Percentiles rank a stretch among this genome's conserved stretches.
These are phyloP conservation scores for Ceryle rudis DNA, from an alignment of 2,797 vertebrate genomes.

Conservation along the genomic window DNA sequence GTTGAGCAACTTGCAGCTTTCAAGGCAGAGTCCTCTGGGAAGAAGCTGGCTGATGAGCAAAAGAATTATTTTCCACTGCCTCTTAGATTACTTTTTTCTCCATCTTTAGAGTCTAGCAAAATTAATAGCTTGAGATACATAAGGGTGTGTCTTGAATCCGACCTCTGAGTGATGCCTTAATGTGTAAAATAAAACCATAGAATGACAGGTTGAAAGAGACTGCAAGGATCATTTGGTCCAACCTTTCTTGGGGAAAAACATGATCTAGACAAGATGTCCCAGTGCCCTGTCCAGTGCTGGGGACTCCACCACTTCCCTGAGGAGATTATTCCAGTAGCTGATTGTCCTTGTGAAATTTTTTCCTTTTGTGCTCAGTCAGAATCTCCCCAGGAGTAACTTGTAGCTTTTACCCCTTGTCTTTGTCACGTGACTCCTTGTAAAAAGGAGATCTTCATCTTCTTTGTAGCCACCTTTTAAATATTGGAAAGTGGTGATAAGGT, in stretches of 20 bases:
- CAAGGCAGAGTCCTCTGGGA: neutral
- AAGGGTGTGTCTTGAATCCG: neutral
- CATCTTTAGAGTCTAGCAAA: neutral
- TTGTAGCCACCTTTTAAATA: neutral
- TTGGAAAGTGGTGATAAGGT: neutral
- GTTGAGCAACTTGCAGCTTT: neutral
- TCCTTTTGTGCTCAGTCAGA: neutral
- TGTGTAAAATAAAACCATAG: neutral
- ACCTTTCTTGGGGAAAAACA: neutral
- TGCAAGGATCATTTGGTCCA: neutral
- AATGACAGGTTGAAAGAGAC: neutral
- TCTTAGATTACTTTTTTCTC: neutral
- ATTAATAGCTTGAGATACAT: accelerated
- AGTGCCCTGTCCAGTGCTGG: neutral
- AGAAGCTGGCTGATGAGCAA: neutral
- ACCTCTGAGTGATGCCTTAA: neutral
- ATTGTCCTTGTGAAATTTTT: neutral
- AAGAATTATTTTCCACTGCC: neutral
- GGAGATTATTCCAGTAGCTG: neutral
- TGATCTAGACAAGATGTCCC: neutral
- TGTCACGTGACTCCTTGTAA: neutral
- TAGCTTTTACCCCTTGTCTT: neutral
- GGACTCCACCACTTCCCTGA: neutral
- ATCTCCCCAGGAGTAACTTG: neutral
- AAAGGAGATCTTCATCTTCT: neutral